A percentile compares a stretch with the other conserved stretches of the same genome.
phyloP scores from a whole-genome alignment of 2,797 vertebrate genomes.

The Sebastes hubbsi region DNA sequence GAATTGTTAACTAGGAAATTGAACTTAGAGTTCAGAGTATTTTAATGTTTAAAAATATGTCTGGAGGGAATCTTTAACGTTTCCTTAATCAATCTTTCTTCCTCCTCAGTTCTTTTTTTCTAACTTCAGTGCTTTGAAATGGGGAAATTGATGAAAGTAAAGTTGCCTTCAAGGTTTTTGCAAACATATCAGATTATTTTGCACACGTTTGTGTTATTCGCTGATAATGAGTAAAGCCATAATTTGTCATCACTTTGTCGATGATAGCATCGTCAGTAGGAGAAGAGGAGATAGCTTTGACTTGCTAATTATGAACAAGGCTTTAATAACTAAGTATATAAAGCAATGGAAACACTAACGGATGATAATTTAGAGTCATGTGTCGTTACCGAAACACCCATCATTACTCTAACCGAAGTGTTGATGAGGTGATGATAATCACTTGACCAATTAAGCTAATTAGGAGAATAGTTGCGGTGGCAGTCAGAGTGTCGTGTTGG shows the following conservation, averaged over 20 bases:
- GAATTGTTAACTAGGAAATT: not conserved
- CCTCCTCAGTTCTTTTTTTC: not conserved
- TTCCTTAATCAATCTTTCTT: not conserved
- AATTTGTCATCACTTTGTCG: conserved; percentile 12
- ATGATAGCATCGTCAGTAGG: not conserved
- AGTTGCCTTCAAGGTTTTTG: not conserved
- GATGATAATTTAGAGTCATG: conserved; percentile 26
- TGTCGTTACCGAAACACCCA: conserved; percentile 30
- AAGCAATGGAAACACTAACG: conserved; percentile 4
- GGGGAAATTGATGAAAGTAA: not conserved
- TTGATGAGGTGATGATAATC: conserved; percentile 48
- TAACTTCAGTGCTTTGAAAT: not conserved
- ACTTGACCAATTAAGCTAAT: conserved; percentile 62
- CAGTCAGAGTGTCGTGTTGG: not conserved
- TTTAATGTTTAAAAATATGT: not conserved
- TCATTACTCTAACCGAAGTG: conserved; percentile 38
- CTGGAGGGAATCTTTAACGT: not conserved
- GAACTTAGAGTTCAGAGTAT: not conserved
- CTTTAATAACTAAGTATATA: conserved; percentile 17
- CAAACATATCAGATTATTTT: not conserved
- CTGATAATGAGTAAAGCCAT: not conserved
- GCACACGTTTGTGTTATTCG: not conserved
- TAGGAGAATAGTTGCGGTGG: conserved; percentile 21
- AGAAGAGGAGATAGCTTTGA: not conserved
- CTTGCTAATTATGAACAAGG: conserved; percentile 14